Evolutionary conservation across 1,140 invertebrate genomes (phyloP), one percentile per base, ranked within the genome.

Genomic region (Sitophilus oryzae): DNA sequence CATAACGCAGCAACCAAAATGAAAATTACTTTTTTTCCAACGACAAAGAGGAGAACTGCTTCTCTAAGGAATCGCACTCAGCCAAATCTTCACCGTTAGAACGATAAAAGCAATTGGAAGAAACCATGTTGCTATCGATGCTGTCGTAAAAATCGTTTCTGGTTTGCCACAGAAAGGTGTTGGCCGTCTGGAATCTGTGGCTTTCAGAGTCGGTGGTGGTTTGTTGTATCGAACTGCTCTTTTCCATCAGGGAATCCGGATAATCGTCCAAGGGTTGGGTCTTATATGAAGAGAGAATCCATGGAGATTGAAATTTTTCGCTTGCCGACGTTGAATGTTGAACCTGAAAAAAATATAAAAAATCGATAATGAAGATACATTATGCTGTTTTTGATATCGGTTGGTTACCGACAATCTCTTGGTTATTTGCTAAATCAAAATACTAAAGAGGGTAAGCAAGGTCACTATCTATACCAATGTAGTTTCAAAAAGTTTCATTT

Each of bases 21-120:
- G 3, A 15, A 20, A 47, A 47, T 48, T 58, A 58, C 20, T 52
- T 66, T 22, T 58, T 44, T 38, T 59, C 62, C 15, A 64, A 67
- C 19, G 59, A 58, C 37, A 34, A 23, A 42, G 22, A 45, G 15
- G 57, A 61, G 15, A 63, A 47, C 35, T 66, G 62, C 38, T 62
- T 65, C 51, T 80, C 78, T 20, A 79, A 69, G 2, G 77, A 79
- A 60, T 80, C 78, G 60, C 73, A 77, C 55, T 80, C 77, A 15
- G 78, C 77, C 46, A 79, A 64, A 3, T 75, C 77, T 53, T 80
- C 78, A 25, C 76, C 71, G 44, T 58, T 70, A 52, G 51, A 66
- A 36, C 59, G 73, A 45, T 59, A 72, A 51, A 41, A 56, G 64
- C 61, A 73, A 71, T 58, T 74, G 69, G 62, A 75, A 64, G 56